Evolutionary conservation across 2,113 vertebrate genomes (phyloP).

Genomic region (Maccullochella peelii): DNA sequence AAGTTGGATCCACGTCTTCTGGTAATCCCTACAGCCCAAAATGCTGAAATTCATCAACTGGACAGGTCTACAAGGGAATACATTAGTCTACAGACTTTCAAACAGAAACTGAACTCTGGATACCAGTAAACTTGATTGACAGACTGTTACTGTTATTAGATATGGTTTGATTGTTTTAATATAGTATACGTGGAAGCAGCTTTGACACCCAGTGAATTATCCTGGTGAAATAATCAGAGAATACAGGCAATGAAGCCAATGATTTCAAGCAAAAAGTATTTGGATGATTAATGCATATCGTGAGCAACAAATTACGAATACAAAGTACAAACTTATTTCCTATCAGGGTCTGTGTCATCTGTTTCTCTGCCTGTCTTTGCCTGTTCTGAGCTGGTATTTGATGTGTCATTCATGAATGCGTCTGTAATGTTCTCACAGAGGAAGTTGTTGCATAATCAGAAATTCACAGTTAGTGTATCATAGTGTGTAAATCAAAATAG

Average conservation of each 20-base stretch:
- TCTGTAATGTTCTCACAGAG: no score
- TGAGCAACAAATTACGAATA: neutral
- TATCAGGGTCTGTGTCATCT: neutral
- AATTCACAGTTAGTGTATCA: conserved; percentile 8
- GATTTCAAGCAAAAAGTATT: neutral
- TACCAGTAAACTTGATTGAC: neutral
- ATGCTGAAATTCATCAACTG: no score
- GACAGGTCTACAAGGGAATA: neutral
- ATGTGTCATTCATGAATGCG: neutral
- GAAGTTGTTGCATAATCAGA: conserved; percentile 33
- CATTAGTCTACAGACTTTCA: neutral
- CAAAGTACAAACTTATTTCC: neutral
- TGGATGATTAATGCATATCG: neutral
- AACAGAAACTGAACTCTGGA: neutral
- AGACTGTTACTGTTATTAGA: neutral
- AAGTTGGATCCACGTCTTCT: no score
- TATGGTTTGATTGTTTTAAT: neutral
- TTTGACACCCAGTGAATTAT: neutral
- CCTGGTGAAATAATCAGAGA: neutral
- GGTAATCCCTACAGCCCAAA: no score
- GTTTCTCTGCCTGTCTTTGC: neutral
- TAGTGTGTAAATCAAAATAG: no score
- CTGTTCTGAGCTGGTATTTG: neutral
- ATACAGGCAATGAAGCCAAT: neutral
- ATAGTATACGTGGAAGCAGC: neutral